Conservation (phyloP, 1,140 invertebrate species). For the Mylabris phalerata region DNA sequence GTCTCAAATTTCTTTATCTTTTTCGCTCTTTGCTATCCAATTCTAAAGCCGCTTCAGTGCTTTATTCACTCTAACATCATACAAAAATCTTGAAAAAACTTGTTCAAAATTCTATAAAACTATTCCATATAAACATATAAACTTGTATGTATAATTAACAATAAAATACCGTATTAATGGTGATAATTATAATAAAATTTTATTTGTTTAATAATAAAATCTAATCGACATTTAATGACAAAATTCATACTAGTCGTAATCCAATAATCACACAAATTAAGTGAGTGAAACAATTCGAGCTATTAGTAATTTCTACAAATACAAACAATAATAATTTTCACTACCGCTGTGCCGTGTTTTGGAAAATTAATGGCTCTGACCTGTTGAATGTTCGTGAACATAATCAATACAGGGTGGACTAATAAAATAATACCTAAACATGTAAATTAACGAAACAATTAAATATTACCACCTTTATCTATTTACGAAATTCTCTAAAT, state of each 20-base stretch:
- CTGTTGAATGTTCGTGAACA: slow-evolving; percentile 3
- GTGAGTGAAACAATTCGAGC: slow-evolving; percentile 4
- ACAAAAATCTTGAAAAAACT: too few species aligned
- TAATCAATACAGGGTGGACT: too few species aligned
- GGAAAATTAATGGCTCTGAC: slow-evolving; percentile 12
- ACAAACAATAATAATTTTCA: slow-evolving; percentile 8
- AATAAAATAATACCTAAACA: too few species aligned
- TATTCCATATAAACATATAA: too few species aligned
- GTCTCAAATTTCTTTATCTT: slow-evolving; percentile 36
- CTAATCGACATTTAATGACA: neutral
- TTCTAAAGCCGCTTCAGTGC: slow-evolving; percentile 29
- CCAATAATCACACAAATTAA: slow-evolving; percentile 5
- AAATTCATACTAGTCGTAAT: neutral
- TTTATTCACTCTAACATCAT: slow-evolving; percentile 35
- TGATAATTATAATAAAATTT: slow-evolving; percentile 8
- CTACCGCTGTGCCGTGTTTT: slow-evolving; percentile 6
- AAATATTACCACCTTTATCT: too few species aligned
- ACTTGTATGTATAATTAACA: too few species aligned
- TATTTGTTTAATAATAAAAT: neutral
- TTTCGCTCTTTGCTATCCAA: slow-evolving; percentile 30
- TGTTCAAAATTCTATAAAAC: too few species aligned
- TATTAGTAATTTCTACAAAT: slow-evolving; percentile 1
- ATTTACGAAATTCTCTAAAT: too few species aligned
- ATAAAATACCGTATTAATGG: too few species aligned
- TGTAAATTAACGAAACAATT: too few species aligned